Evolutionary conservation across 1,140 invertebrate species (phyloP).

Genomic region (Ips typographus): DNA sequence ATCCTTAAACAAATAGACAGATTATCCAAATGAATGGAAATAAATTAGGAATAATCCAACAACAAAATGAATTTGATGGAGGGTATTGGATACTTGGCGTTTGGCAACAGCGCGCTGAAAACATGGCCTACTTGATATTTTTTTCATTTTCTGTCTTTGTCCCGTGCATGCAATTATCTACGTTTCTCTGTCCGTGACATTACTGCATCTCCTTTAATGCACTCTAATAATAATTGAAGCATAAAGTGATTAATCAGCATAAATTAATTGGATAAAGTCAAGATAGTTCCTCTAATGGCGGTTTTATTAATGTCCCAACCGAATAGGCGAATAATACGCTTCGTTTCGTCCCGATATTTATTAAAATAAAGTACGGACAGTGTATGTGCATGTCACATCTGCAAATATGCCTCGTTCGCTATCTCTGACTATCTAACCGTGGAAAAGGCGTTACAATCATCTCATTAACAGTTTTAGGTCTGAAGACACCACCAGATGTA

Average conservation of each 20-base stretch:
- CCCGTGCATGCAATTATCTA: no score
- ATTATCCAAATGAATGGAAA: no score
- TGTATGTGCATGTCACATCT: slow-evolving; percentile 12
- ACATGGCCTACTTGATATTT: no score
- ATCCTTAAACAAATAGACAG: no score
- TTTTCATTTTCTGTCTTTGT: no score
- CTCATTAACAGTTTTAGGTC: not conserved
- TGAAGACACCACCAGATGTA: no score
- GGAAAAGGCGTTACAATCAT: slow-evolving; percentile 2
- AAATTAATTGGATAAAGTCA: slow-evolving; percentile 29
- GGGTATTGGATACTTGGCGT: no score
- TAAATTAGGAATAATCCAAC: no score
- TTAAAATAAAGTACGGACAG: slow-evolving; percentile 3
- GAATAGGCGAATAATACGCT: slow-evolving; percentile 22
- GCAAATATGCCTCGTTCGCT: slow-evolving; percentile 13
- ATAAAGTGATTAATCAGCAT: slow-evolving; percentile 31
- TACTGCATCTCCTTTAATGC: slow-evolving; percentile 7
- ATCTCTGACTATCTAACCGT: not conserved
- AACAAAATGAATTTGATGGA: no score
- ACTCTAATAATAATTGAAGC: slow-evolving; percentile 24
- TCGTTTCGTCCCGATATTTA: not conserved
- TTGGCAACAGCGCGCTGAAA: no score
- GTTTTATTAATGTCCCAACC: slow-evolving; percentile 15
- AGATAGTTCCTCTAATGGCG: slow-evolving; percentile 12
- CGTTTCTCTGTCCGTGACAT: no score